Conservation (phyloP, 2,113 vertebrate genomes). For the Nibea coibor region DNA sequence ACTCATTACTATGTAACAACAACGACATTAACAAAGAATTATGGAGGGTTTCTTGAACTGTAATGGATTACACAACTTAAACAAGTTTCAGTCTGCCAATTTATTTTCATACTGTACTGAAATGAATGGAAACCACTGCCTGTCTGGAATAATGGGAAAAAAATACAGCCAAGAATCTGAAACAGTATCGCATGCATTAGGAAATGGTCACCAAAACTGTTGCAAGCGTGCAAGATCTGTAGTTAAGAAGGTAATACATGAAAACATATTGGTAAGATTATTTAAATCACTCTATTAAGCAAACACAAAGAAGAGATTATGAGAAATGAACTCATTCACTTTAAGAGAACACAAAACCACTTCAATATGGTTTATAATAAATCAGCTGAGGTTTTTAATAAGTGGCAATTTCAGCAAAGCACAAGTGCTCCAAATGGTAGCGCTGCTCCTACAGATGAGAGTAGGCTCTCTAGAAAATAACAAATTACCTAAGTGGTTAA, state of each 20-base stretch:
- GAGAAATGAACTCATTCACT: conserved; percentile 23
- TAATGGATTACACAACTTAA: neutral
- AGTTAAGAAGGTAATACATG: neutral
- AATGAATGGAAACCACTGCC: neutral
- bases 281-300: neutral
- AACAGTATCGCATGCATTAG: neutral
- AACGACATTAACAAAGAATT: conserved; percentile 1
- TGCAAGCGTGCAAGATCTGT: neutral
- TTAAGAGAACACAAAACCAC: conserved; percentile 29
- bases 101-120: neutral
- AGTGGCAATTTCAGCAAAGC: conserved; percentile 42
- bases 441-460: conserved; percentile 34
- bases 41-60: neutral
- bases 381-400: conserved; percentile 26
- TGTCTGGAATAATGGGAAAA: neutral
- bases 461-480: conserved; percentile 47
- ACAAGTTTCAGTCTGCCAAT: neutral
- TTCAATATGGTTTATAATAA: conserved; percentile 53
- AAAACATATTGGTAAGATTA: neutral
- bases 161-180: neutral
- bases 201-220: neutral
- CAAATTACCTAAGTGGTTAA: conserved; percentile 38
- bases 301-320: neutral
- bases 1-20: neutral
- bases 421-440: conserved; percentile 1